Evolutionary conservation across 2,113 vertebrate species (phyloP).

Genomic region (Nannobrachium achirus): DNA sequence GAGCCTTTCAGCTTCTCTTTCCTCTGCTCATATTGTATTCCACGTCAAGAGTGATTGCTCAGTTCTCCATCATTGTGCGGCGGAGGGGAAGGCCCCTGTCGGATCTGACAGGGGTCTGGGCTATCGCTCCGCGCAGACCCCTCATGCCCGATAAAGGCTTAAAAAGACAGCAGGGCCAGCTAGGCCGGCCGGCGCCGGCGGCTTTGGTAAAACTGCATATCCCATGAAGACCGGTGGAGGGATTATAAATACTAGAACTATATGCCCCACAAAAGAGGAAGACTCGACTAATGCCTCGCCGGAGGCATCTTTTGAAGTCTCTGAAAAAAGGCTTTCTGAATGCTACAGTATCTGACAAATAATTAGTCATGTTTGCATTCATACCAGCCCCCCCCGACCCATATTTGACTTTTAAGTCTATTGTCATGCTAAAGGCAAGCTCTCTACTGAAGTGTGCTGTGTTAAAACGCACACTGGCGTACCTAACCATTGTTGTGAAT

Average conservation of each 20-base stretch:
- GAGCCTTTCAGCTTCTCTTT: conserved; percentile 71
- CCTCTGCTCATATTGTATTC: conserved; percentile 70
- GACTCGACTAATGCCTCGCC: conserved; percentile 49
- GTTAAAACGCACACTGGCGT: conserved; percentile 27
- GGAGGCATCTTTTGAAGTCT: conserved; percentile 4
- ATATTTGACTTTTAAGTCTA: conserved; percentile 50
- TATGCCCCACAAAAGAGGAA: conserved; percentile 59
- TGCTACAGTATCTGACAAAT: conserved; percentile 59
- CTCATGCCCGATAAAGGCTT: conserved; percentile 60
- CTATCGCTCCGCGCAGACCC: conserved; percentile 68
- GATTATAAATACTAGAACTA: conserved; percentile 70
- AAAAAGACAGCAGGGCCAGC: conserved; percentile 31
- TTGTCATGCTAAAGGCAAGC: conserved; percentile 34
- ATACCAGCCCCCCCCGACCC: conserved; percentile 1
- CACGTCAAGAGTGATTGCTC: conserved; percentile 72
- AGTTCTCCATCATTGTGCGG: conserved; percentile 69
- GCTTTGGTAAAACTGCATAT: conserved; percentile 63
- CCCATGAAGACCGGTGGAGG: conserved; percentile 56
- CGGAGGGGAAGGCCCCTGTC: conserved; percentile 40
- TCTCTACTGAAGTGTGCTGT: conserved; percentile 36
- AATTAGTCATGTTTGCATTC: conserved; percentile 65
- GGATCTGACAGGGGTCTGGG: conserved; percentile 65
- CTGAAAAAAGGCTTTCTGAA: conserved; percentile 48
- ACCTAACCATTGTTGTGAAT: conserved; percentile 45
- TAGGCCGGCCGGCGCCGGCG: conserved; percentile 25